These are phyloP conservation scores for Drosophila merina DNA, from an alignment of 2,888 invertebrate genomes.

Conservation along the genomic window DNA sequence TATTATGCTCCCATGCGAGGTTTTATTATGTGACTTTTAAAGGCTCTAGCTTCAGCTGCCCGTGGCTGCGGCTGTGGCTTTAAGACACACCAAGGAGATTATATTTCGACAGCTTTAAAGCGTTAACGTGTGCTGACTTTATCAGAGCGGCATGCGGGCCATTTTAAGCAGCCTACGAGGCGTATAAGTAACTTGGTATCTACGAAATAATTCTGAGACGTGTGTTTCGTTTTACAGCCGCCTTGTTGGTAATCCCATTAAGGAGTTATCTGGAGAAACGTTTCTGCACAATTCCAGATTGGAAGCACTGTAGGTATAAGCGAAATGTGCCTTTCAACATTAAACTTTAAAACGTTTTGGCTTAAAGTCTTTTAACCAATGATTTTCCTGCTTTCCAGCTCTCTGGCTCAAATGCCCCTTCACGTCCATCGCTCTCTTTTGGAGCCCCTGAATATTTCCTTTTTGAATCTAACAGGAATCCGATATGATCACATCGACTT, in stretches of 20 bases:
- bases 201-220: constrained; percentile 33
- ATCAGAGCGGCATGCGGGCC: constrained; percentile 46
- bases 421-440: constrained; percentile 71
- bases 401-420: constrained; percentile 83
- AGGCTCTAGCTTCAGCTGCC: constrained; percentile 37
- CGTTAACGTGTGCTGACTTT: constrained; percentile 43
- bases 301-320: constrained; percentile 85
- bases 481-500: constrained; percentile 85
- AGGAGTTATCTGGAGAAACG: constrained; percentile 82
- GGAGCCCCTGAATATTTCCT: constrained; percentile 79
- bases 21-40: constrained; percentile 62
- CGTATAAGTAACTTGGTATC: constrained; percentile 58
- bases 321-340: neutral
- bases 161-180: constrained; percentile 60
- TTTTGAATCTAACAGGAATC: constrained; percentile 85
- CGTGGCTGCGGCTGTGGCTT: constrained; percentile 25
- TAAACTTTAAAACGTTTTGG: neutral
- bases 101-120: constrained; percentile 48
- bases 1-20: constrained; percentile 58
- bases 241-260: constrained; percentile 84
- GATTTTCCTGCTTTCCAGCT: constrained; percentile 69
- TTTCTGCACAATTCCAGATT: constrained; percentile 84
- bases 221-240: constrained; percentile 82
- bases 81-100: constrained; percentile 44
- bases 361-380: neutral